phyloP scores from a whole-genome alignment of 2,113 vertebrate species.

The Tapirus terrestris region DNA sequence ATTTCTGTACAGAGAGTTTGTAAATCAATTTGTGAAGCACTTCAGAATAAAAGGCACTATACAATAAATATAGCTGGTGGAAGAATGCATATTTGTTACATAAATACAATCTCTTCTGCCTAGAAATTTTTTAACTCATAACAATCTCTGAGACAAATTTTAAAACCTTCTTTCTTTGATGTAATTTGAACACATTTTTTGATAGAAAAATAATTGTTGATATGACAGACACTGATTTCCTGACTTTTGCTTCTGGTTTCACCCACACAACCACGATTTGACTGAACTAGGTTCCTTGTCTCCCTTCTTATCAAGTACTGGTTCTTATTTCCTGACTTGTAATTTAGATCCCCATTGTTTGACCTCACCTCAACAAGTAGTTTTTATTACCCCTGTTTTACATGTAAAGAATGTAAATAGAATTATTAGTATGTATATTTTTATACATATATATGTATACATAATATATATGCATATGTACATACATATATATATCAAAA shows the following conservation, averaged over 20 bases:
- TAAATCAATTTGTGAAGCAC: constrained; percentile 72
- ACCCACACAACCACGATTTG: background rate
- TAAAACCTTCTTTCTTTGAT: background rate
- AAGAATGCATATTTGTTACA: background rate
- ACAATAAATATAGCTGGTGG: constrained; percentile 36
- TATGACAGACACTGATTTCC: background rate
- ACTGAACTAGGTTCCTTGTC: background rate
- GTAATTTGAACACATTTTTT: background rate
- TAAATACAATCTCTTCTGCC: background rate
- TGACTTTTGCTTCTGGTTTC: background rate
- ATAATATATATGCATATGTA: too few relatives aligned
- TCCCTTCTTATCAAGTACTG: background rate
- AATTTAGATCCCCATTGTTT: background rate
- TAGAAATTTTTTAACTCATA: background rate
- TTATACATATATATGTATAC: background rate
- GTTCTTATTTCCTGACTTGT: background rate
- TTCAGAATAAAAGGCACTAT: constrained; percentile 4
- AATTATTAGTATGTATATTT: background rate
- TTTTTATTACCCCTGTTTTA: background rate
- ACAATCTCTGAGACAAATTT: background rate
- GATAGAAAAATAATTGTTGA: background rate
- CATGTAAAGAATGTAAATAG: background rate
- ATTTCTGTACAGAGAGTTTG: constrained; percentile 18
- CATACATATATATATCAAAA: background rate
- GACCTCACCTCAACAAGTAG: background rate